Percentiles rank a stretch among this genome's conserved stretches.
phyloP scores from a whole-genome alignment of 2,797 vertebrate genomes.

The Epinephelus coioides region DNA sequence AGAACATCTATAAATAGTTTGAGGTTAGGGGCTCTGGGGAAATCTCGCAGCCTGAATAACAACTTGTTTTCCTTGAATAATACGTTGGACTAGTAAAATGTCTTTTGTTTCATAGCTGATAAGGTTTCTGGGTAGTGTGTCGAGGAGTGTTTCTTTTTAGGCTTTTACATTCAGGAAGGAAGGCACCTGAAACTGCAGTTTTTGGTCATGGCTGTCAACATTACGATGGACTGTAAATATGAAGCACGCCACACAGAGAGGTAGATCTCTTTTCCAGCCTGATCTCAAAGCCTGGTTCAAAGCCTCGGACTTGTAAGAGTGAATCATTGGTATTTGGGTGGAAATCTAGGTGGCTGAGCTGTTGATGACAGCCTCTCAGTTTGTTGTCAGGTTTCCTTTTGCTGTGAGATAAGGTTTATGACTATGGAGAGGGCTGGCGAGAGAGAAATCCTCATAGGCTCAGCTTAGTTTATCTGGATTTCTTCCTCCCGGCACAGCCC shows the following conservation, averaged over 20 bases:
- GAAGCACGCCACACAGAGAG: conserved; percentile 16
- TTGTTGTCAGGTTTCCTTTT: conserved; percentile 79
- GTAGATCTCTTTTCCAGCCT: conserved; percentile 15
- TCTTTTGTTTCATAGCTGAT: conserved; percentile 63
- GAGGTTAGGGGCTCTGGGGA: conserved; percentile 76
- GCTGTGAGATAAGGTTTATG: conserved; percentile 81
- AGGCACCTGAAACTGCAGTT: conserved; percentile 26
- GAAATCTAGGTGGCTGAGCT: conserved; percentile 72
- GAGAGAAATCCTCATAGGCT: conserved; percentile 76
- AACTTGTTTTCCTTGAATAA: conserved; percentile 79
- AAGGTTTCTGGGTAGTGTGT: conserved; percentile 44
- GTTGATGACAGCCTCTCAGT: conserved; percentile 74
- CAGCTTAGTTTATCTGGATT: conserved; percentile 83
- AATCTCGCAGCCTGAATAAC: conserved; percentile 78
- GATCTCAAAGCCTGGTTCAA: conserved; percentile 50
- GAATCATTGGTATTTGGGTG: conserved; percentile 77
- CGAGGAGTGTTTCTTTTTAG: conserved; percentile 29
- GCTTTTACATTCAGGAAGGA: conserved; percentile 31
- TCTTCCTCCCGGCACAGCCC: conserved; percentile 65
- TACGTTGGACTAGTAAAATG: conserved; percentile 62
- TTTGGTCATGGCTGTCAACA: conserved; percentile 43
- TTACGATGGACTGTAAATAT: conserved; percentile 25
- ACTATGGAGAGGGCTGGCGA: conserved; percentile 68
- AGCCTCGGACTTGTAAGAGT: conserved; percentile 57
- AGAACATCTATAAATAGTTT: conserved; percentile 81